Base-by-base conservation (phyloP, 1,140 invertebrate species). In the Lordiphosa stackelbergi region DNA sequence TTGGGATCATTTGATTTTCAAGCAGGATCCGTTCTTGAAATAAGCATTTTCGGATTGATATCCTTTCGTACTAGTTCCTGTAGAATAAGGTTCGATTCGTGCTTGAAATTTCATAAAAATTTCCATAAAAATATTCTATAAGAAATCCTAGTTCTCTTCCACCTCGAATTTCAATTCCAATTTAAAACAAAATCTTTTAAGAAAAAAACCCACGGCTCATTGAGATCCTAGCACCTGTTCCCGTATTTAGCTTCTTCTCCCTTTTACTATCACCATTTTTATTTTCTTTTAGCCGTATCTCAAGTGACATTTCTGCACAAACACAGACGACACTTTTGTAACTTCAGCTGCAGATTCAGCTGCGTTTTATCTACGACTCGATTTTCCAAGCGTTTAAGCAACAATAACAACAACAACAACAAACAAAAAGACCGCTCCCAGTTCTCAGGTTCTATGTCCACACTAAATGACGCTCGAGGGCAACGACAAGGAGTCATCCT, bases 311-410 rank as follows among this genome's bases (percentile, higher is more conserved):
- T 53, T 59, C 37, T 22, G 47, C 58, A 42, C 68, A 66, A 72
- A 75, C 57, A 72, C 63, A 77, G 73, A 62, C 64, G 69, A 78
- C 73, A 78, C 64, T 73, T 78, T 65, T 48, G 38, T 10, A 48
- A 36, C 38, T 66, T 66, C 47, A 60, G 56, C 68, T 78, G 28
- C 6, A 31, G 28, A 31, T 31, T 53, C 55, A 71, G 72, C 58
- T 71, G 61, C 62, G 59, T 66, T 77, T 78, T 78, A 78, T 78
- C 74, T 78, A 57, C 61, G 59, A 40, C 51, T 69, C 74, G 74
- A 73, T 79, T 78, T 78, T 78, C 74, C 74, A 31, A 79, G 66
- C 74, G 62, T 73, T 78, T 78, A 79, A 52, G 57, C 69, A 78
- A 61, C 66, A 68, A 72, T 42, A 74, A 66, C 71, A 68, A 55